Evolutionary conservation across 2,888 invertebrate genomes (phyloP).

Genomic region (Macrosiphum euphorbiae): DNA sequence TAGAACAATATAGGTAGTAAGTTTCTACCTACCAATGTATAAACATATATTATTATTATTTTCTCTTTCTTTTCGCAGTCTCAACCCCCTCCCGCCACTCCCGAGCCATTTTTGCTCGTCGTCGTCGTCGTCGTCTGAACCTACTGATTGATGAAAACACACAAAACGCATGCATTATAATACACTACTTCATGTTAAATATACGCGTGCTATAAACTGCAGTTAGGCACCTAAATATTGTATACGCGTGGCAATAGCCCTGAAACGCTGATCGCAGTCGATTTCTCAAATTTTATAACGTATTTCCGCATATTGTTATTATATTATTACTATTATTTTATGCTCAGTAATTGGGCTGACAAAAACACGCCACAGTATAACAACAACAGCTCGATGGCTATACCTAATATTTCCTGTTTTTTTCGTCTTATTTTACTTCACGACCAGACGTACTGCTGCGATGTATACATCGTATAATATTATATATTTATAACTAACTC

Average conservation of each 20-base stretch:
- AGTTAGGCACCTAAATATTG: background rate
- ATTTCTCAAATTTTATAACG: background rate
- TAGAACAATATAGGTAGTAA: background rate
- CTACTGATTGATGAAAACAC: slow-evolving; percentile 18
- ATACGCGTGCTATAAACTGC: background rate
- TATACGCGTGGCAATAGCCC: background rate
- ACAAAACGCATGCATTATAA: background rate
- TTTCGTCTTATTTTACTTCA: background rate
- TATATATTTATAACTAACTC: background rate
- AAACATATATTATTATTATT: background rate
- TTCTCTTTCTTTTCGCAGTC: background rate
- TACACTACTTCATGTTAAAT: background rate
- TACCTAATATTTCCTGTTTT: background rate
- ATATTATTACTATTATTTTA: background rate
- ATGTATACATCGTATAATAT: background rate
- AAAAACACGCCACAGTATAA: slow-evolving; percentile 13
- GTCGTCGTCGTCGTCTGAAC: background rate
- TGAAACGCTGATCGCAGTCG: background rate
- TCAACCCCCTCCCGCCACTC: background rate
- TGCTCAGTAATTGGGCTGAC: slow-evolving; percentile 21
- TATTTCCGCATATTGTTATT: background rate
- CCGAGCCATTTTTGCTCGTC: background rate
- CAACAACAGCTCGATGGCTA: background rate
- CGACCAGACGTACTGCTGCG: background rate
- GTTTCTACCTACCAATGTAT: background rate